Base-by-base conservation (phyloP, 2,888 invertebrate species). In the Bellardia bayeri region DNA sequence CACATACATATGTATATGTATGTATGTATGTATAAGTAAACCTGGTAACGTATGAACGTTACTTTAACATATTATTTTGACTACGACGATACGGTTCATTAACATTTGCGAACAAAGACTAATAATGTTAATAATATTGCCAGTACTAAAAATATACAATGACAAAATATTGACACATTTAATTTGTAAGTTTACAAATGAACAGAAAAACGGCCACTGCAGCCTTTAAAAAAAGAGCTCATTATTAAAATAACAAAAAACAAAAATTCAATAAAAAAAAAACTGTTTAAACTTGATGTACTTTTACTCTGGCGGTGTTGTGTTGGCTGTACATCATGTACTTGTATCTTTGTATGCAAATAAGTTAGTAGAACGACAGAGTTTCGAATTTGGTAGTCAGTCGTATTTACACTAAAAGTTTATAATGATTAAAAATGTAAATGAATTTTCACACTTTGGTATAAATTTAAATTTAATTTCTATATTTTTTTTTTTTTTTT, bases 391-490 rank as follows among this genome's bases (percentile, higher is more conserved):
- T 80, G 54, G 80, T 75, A 81, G 85, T 81, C 63, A 81, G 85
- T 81, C 63, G 7, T 71, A 69, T 85, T 86, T 82, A 63, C 78
- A 74, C 51, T 63, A 78, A 0, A 64, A 71, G 51, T 75, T 80
- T 37, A 87, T 90, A 91, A 90, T 92, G 90, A 92, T 92, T 92
- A 90, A 92, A 92, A 91, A 92, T 92, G 92, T 92, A 92, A 92
- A 92, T 92, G 91, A 90, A 90, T 90, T 92, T 92, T 92, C 92
- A 92, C 92, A 92, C 92, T 90, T 92, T 89, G 64, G 51, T 82
- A 86, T 79, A 78, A 86, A 78, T 71, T 61, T 74, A 11, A 58
- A 42, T 23, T 23, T 49, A 40, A 61, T 72, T 42, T 11, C 23
- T 42, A 2, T 16, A 30, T 66, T 66, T 42, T 66, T 66, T 66